A percentile compares a stretch with the other conserved stretches of the same genome.
These are phyloP conservation scores for Paramacrobiotus metropolitanus DNA, from an alignment of 1,140 invertebrate genomes.

Conservation along the genomic window DNA sequence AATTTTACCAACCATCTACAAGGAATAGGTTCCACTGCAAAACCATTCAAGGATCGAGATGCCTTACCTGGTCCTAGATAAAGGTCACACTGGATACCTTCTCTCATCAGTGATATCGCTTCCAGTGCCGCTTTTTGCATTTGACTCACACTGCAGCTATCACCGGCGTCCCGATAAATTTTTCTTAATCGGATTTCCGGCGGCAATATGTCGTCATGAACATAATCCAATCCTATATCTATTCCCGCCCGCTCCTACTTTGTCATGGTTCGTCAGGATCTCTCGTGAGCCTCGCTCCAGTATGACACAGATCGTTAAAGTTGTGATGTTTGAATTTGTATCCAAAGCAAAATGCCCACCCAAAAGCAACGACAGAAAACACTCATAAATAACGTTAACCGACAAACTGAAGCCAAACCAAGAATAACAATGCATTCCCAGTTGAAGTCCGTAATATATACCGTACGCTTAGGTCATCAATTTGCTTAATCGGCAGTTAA, in stretches of 20 bases:
- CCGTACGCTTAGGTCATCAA: too few species aligned
- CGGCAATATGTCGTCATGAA: neutral
- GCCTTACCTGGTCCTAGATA: neutral
- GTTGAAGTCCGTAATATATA: too few species aligned
- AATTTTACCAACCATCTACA: too few species aligned
- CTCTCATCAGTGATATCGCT: neutral
- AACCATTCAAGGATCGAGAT: too few species aligned
- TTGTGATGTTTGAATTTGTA: neutral
- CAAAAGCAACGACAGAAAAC: neutral
- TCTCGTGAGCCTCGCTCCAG: neutral
- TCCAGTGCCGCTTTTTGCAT: neutral
- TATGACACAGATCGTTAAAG: neutral
- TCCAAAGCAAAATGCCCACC: neutral
- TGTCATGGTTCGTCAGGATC: neutral
- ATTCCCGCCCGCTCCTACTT: neutral
- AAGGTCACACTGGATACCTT: neutral
- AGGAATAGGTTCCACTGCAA: too few species aligned
- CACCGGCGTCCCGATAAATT: neutral
- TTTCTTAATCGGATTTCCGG: neutral
- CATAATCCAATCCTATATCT: neutral
- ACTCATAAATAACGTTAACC: neutral
- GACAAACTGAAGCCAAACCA: neutral
- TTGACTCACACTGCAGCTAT: neutral
- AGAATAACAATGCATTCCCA: neutral
- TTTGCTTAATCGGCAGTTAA: too few species aligned